Conservation (phyloP, 2,113 vertebrate species). For the Lethenteron reissneri region DNA sequence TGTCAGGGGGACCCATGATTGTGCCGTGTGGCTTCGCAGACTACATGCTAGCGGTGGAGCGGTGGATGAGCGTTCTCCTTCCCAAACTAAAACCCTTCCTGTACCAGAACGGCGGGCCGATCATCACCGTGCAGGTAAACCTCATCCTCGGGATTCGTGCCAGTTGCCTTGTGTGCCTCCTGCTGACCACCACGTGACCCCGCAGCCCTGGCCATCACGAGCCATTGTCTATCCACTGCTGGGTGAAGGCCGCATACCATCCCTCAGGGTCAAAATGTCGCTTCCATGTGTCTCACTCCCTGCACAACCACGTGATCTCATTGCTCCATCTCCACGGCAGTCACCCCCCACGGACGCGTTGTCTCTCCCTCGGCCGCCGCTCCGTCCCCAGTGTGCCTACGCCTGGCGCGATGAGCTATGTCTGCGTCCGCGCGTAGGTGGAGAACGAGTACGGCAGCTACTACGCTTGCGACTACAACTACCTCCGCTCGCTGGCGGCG, state of each 20-base stretch:
- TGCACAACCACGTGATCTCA: no score
- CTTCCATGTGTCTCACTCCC: no score
- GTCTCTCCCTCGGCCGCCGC: not conserved
- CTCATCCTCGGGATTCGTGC: not conserved
- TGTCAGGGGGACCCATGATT: no score
- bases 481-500: constrained; percentile 42
- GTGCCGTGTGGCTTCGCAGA: constrained; percentile 21
- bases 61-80: constrained; percentile 57
- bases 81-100: constrained; percentile 53
- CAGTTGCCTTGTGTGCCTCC: not conserved
- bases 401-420: not conserved
- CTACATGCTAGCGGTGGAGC: constrained; percentile 51
- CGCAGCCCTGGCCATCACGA: no score
- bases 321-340: no score
- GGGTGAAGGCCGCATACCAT: no score
- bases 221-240: no score
- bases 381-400: not conserved
- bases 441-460: constrained; percentile 94
- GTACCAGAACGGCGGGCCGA: constrained; percentile 63
- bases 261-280: no score
- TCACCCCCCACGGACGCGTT: not conserved
- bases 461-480: constrained; percentile 47
- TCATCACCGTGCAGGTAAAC: constrained; percentile 69
- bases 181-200: not conserved
- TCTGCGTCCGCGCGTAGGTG: constrained; percentile 24